Conservation (phyloP, 2,888 invertebrate species). For the Fabriciana adippe region DNA sequence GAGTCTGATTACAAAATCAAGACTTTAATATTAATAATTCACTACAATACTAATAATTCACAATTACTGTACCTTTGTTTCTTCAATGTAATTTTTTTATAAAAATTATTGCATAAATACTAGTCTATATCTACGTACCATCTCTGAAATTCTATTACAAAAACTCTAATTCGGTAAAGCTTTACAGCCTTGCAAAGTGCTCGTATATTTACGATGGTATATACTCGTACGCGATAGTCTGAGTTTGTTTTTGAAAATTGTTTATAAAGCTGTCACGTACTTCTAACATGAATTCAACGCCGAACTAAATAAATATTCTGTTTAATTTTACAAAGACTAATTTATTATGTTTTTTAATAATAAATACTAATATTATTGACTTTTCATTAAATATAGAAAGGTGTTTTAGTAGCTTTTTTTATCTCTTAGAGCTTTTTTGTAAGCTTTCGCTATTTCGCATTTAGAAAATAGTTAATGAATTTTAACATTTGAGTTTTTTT, state of each 20-base stretch:
- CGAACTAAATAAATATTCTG: not conserved
- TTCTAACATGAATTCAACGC: not conserved
- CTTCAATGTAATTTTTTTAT: too few species aligned
- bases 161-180: not conserved
- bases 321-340: not conserved
- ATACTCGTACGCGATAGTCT: not conserved
- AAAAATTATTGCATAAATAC: not conserved
- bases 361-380: too few species aligned
- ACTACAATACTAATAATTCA: too few species aligned
- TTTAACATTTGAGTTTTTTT: too few species aligned
- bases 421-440: too few species aligned
- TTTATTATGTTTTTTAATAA: not conserved
- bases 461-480: too few species aligned
- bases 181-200: constrained; percentile 2
- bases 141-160: not conserved
- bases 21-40: too few species aligned
- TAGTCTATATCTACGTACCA: not conserved
- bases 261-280: constrained; percentile 3
- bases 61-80: too few species aligned
- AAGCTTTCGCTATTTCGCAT: not conserved
- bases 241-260: not conserved
- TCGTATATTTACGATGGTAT: not conserved
- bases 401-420: too few species aligned
- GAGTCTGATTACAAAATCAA: too few species aligned
- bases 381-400: too few species aligned